Evolutionary conservation across 2,888 invertebrate genomes (phyloP).

Genomic region (Cephus spinipes): DNA sequence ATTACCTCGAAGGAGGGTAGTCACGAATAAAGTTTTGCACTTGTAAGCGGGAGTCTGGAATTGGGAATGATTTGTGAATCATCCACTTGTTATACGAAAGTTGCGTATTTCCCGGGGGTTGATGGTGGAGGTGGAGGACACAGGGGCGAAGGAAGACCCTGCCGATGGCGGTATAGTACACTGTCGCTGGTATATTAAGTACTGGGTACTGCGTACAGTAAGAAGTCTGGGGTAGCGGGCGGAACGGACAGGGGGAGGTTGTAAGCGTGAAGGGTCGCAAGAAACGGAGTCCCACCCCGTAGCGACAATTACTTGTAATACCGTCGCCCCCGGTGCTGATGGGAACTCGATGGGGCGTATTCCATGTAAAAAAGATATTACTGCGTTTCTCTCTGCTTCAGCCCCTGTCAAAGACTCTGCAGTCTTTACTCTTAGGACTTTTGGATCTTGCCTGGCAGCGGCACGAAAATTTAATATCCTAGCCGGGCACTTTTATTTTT

Average conservation of each 20-base stretch:
- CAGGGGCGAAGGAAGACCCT: not conserved
- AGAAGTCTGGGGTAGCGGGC: not conserved
- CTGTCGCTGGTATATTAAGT: not conserved
- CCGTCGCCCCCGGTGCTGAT: conserved; percentile 55
- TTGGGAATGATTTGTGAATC: conserved; percentile 63
- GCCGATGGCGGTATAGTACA: not conserved
- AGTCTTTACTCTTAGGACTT: not conserved
- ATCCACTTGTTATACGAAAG: conserved; percentile 63
- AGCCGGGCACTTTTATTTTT: not conserved
- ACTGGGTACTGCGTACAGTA: not conserved
- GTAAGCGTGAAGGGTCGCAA: not conserved
- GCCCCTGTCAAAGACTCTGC: not conserved
- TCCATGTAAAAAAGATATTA: conserved; percentile 57
- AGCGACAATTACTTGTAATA: conserved; percentile 66
- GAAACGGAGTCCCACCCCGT: conserved; percentile 40
- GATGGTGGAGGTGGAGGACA: conserved; percentile 20
- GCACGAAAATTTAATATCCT: not conserved
- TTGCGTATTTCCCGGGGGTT: conserved; percentile 43
- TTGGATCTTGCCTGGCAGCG: not conserved
- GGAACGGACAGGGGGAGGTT: conserved; percentile 3
- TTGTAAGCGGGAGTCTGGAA: conserved; percentile 29
- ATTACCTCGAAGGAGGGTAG: not conserved
- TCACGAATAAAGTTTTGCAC: conserved; percentile 29
- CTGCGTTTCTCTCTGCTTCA: conserved; percentile 40
- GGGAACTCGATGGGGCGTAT: conserved; percentile 59